These are phyloP conservation scores for Fundulus diaphanus DNA, from an alignment of 2,797 vertebrate genomes.

Conservation along the genomic window DNA sequence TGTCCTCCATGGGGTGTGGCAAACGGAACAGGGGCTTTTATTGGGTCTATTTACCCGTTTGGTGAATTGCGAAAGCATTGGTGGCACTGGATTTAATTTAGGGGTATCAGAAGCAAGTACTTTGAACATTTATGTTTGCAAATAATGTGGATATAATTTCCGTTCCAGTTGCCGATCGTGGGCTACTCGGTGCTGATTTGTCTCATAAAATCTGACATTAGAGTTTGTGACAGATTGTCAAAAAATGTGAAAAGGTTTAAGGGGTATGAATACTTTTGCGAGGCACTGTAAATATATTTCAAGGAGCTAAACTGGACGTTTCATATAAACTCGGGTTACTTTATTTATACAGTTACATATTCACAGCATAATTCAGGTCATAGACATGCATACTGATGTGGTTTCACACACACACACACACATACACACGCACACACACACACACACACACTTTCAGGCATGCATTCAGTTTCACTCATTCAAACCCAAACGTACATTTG, in stretches of 20 bases:
- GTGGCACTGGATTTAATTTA: background rate
- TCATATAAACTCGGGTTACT: constrained; percentile 60
- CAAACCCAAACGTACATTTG: background rate
- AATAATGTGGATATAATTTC: background rate
- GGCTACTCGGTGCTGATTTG: background rate
- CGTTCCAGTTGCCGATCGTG: too few species aligned
- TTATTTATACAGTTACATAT: constrained; percentile 63
- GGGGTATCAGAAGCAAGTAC: background rate
- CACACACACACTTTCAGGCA: constrained; percentile 28
- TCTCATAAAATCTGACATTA: background rate
- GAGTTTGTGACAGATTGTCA: background rate
- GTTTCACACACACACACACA: too few species aligned
- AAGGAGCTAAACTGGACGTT: constrained; percentile 9
- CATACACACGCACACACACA: too few species aligned
- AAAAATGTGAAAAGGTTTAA: background rate
- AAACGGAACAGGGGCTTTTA: too few species aligned
- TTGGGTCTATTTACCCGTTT: background rate
- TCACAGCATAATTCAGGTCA: constrained; percentile 61
- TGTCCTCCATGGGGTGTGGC: background rate
- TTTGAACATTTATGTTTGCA: background rate
- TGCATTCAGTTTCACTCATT: constrained; percentile 18
- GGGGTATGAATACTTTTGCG: background rate
- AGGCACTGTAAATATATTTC: constrained; percentile 1
- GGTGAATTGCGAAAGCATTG: too few species aligned
- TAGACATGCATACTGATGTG: constrained; percentile 56